Evolutionary conservation across 2,797 vertebrate species (phyloP).

Genomic region (Anguilla obscura): DNA sequence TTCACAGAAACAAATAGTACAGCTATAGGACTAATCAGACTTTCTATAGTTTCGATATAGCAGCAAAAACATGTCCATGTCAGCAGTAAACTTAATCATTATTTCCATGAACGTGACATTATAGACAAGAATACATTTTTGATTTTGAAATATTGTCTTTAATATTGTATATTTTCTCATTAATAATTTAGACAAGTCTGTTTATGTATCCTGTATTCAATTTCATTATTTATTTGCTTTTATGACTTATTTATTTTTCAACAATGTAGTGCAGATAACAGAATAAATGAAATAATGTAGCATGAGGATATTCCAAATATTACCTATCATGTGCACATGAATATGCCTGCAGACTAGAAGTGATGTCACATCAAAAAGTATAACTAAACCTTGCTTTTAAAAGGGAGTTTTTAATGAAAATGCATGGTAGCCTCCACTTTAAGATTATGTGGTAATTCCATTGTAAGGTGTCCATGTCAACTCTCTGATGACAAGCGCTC

Average conservation of each 20-base stretch:
- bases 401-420: neutral
- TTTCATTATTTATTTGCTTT: conserved; percentile 56
- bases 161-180: conserved; percentile 53
- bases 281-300: conserved; percentile 45
- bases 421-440: neutral
- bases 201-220: conserved; percentile 62
- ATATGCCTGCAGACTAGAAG: neutral
- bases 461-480: neutral
- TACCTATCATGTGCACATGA: neutral
- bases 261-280: conserved; percentile 38
- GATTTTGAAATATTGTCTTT: conserved; percentile 64
- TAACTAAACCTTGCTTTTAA: neutral
- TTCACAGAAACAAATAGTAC: conserved; percentile 76
- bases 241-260: conserved; percentile 52
- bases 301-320: neutral
- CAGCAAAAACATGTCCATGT: conserved; percentile 72
- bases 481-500: neutral
- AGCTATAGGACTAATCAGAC: conserved; percentile 69
- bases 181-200: conserved; percentile 65
- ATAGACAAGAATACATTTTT: conserved; percentile 65
- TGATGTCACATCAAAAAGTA: neutral
- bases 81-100: conserved; percentile 65
- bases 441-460: neutral
- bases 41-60: conserved; percentile 74
- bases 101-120: conserved; percentile 42